Evolutionary conservation across 2,113 vertebrate genomes (phyloP).

Genomic region (Leucopsar rothschildi): DNA sequence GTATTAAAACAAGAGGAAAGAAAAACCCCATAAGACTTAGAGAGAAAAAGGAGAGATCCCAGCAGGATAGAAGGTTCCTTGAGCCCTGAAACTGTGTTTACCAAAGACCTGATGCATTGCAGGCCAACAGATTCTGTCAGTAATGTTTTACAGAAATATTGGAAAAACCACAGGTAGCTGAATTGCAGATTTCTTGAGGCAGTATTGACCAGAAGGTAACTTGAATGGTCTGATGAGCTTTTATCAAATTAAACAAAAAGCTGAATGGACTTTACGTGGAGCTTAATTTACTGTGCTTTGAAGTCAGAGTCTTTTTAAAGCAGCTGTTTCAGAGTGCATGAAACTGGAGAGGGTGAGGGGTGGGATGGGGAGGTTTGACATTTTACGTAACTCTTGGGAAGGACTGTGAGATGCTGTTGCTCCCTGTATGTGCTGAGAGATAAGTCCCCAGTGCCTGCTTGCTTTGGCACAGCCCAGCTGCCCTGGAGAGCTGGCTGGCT

Average conservation of each 20-base stretch:
- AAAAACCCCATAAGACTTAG: neutral
- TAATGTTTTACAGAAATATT: constrained; percentile 14
- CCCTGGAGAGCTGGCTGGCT: neutral
- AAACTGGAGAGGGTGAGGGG: neutral
- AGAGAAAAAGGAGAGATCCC: neutral
- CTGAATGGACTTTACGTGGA: constrained; percentile 48
- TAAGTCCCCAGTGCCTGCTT: neutral
- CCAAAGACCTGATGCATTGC: neutral
- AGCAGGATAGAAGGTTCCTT: neutral
- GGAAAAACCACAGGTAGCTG: constrained; percentile 54
- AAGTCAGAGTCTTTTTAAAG: constrained; percentile 35
- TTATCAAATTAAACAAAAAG: constrained; percentile 66
- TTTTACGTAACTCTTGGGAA: neutral
- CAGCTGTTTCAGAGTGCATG: neutral
- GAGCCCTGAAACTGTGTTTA: neutral
- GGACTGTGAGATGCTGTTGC: neutral
- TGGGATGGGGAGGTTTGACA: neutral
- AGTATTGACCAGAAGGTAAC: constrained; percentile 56
- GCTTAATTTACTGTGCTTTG: constrained; percentile 57
- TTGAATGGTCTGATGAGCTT: constrained; percentile 57
- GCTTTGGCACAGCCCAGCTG: neutral
- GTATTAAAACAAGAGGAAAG: neutral
- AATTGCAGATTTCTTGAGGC: constrained; percentile 53
- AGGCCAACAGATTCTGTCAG: neutral
- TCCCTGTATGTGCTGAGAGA: neutral